A percentile compares a stretch with the other conserved stretches of the same genome.
phyloP scores from a whole-genome alignment of 1,140 invertebrate species.

The Calycopis cecrops region DNA sequence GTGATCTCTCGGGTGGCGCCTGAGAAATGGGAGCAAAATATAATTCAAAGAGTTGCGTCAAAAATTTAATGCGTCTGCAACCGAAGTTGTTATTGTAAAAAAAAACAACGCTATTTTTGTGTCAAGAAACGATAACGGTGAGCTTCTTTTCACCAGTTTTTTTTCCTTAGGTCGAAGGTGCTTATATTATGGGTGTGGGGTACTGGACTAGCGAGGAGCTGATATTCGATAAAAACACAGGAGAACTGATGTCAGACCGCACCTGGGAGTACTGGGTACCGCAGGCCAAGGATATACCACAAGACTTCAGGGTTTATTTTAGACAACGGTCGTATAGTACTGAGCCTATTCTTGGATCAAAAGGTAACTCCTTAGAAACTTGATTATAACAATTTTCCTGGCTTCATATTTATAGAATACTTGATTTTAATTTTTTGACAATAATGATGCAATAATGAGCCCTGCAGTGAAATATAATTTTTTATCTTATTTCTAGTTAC shows the following conservation, averaged over 20 bases:
- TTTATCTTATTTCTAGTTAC: slow-evolving; percentile 72
- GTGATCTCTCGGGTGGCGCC: no score
- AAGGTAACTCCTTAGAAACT: slow-evolving; percentile 75
- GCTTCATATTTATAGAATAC: background rate
- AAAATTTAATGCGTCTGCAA: no score
- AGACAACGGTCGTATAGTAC: slow-evolving; percentile 81
- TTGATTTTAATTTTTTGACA: background rate
- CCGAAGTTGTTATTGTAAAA: background rate
- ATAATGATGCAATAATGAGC: background rate
- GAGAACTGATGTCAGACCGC: slow-evolving; percentile 80
- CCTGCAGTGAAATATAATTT: background rate
- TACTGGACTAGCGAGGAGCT: slow-evolving; percentile 85
- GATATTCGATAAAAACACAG: slow-evolving; percentile 78
- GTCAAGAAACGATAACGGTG: background rate
- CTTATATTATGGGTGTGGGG: slow-evolving; percentile 89
- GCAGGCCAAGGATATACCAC: slow-evolving; percentile 86
- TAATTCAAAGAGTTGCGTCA: no score
- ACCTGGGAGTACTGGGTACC: slow-evolving; percentile 90
- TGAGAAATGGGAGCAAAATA: background rate
- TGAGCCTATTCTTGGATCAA: slow-evolving; percentile 83
- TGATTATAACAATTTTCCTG: background rate
- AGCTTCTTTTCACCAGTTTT: background rate
- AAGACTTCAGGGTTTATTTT: slow-evolving; percentile 85
- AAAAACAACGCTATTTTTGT: background rate
- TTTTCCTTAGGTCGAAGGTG: slow-evolving; percentile 78